Base-by-base conservation (phyloP, 2,888 invertebrate genomes). In the Rhodophaea formosa region DNA sequence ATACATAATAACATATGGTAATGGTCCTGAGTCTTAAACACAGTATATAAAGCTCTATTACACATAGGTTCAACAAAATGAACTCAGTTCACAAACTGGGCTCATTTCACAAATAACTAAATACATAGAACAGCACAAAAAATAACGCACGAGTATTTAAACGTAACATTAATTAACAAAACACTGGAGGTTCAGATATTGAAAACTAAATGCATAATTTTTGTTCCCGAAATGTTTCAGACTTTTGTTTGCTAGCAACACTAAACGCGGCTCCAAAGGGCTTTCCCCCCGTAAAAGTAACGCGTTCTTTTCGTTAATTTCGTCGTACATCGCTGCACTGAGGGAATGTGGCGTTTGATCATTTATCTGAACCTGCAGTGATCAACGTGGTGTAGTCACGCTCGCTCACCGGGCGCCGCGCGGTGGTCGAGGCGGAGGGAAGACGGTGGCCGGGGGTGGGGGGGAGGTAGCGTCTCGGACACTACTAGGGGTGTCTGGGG, bases 401-500 rank as follows among this genome's bases (percentile, higher is more conserved):
- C 89, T 85, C 86, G 83, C 90, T 91, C 89, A 90, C 88, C 92
- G 84, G 86, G 93, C 89, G 86, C 92, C 79, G 86, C 92, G 72
- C 92, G 91, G 72, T 87, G 88, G 69, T 93, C 93, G 70, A 93
- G 89, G 59, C 91, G 87, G 58, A 92, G 88, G 44, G 91, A 91
- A 3, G 89, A 90, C 3, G 92, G 91, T 63, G 91, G 91, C 23
- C 88, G 84, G 56, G 90, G 91, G 74, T 89, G 89, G 56, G 88
- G 85, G 39, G 89, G 86, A 8, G 87, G 88, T 35, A 90, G 77
- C 61, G 87, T 82, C 66, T 89, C 91, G 51, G 88, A 87, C 63
- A 93, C 92, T 62, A 93, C 93, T 70, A 94, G 91, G 43, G 97
- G 96, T 61, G 96, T 96, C 84, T 96, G 95, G 15, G 97, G 97